phyloP scores from a whole-genome alignment of 1,140 invertebrate genomes.

The Meloidogyne exigua region DNA sequence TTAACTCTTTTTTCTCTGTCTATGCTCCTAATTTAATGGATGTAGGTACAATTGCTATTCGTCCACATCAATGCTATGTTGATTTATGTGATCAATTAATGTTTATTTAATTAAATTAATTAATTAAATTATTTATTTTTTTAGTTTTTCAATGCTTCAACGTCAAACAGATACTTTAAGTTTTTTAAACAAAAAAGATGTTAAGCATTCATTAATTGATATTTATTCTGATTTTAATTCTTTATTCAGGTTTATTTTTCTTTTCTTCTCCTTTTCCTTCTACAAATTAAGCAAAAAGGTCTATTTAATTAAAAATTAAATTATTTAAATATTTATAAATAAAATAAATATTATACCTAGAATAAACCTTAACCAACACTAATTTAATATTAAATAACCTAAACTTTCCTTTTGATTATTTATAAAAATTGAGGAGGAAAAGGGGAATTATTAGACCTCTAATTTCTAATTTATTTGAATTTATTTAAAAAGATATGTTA shows the following conservation, averaged over 20 bases:
- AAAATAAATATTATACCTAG: too few relatives aligned
- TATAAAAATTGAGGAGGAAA: too few relatives aligned
- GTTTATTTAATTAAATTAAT: conserved; percentile 19
- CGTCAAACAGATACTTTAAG: not conserved
- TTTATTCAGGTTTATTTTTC: conserved; percentile 12
- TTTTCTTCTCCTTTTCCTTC: too few relatives aligned
- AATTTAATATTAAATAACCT: too few relatives aligned
- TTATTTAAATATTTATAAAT: too few relatives aligned
- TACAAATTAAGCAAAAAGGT: too few relatives aligned
- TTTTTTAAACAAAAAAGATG: conserved; percentile 13
- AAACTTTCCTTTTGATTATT: too few relatives aligned
- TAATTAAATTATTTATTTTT: conserved; percentile 24
- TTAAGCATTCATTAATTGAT: not conserved
- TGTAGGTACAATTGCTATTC: not conserved
- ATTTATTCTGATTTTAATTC: conserved; percentile 9
- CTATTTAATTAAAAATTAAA: too few relatives aligned
- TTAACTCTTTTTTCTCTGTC: conserved; percentile 35
- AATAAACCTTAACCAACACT: too few relatives aligned
- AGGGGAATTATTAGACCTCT: not conserved
- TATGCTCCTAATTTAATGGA: conserved; percentile 40
- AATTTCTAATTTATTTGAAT: not conserved
- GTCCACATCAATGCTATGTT: conserved; percentile 19
- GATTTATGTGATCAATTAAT: conserved; percentile 27
- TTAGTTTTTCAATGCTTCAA: conserved; percentile 23
- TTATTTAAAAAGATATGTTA: conserved; percentile 25